These are phyloP conservation scores for Cairina moschata DNA, from an alignment of 2,113 vertebrate species.

Conservation along the genomic window DNA sequence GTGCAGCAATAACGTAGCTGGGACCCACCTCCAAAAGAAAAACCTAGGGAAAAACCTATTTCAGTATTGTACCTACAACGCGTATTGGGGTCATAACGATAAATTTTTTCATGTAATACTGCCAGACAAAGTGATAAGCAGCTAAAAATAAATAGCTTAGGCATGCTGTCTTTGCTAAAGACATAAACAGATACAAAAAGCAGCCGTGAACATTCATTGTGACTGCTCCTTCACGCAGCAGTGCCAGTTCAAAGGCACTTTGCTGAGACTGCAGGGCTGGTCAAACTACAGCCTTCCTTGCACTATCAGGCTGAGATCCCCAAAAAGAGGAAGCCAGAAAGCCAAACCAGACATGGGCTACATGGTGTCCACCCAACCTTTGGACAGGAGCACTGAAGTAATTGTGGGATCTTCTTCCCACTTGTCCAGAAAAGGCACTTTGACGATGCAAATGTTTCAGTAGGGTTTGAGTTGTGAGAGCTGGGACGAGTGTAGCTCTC, in stretches of 20 bases:
- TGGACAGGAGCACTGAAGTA: not conserved
- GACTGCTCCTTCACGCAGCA: not conserved
- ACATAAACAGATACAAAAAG: not conserved
- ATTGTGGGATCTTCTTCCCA: not conserved
- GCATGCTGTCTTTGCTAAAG: not conserved
- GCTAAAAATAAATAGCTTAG: not conserved
- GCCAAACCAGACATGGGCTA: not conserved
- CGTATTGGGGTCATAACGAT: not conserved
- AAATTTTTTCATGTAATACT: not conserved
- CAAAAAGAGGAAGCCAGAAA: not conserved
- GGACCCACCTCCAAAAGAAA: not conserved
- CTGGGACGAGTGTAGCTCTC: not conserved
- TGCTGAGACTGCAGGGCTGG: not conserved
- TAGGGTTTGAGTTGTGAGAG: rapidly evolving
- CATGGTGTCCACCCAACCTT: not conserved
- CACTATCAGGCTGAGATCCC: not conserved
- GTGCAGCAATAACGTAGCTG: rapidly evolving
- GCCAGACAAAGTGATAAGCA: not conserved
- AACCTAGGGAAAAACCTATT: not conserved
- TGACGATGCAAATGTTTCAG: not conserved
- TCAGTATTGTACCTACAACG: not conserved
- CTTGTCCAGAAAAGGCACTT: not conserved
- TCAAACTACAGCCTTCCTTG: not conserved
- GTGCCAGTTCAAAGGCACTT: not conserved
- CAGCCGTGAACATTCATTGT: not conserved